Percentiles rank a stretch among this genome's conserved stretches.
phyloP scores from a whole-genome alignment of 37 sponge, comb jelly and placozoan species.

The Ephydatia muelleri region DNA sequence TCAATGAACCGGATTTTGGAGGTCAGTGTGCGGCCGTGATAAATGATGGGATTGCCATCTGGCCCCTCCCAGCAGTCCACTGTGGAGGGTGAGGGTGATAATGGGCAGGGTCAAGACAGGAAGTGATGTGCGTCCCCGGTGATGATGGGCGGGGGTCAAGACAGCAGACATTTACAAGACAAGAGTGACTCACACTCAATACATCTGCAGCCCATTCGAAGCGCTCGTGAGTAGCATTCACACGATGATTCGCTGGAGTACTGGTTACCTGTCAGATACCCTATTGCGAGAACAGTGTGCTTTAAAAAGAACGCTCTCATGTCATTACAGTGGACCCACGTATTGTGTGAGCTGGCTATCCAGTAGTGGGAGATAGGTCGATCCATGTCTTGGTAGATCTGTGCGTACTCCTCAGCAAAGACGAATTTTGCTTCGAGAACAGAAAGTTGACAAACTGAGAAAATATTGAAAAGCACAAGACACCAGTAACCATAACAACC shows the following conservation, averaged over 20 bases:
- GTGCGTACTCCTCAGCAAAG: conserved; percentile 58
- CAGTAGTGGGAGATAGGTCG: conserved; percentile 93
- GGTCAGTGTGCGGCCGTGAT: conserved; percentile 89
- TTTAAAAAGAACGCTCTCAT: not conserved
- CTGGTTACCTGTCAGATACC: conserved; percentile 97
- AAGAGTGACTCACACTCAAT: conserved; percentile 81
- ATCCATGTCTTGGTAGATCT: conserved; percentile 88
- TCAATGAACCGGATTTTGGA: conserved; percentile 92
- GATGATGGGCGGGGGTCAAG: no score
- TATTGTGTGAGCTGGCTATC: conserved; percentile 98
- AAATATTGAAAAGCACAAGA: not conserved
- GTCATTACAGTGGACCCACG: conserved; percentile 32
- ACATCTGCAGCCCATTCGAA: conserved; percentile 90
- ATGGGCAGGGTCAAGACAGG: no score
- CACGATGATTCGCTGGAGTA: conserved; percentile 88
- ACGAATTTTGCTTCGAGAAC: conserved; percentile 87
- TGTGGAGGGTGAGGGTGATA: conserved; percentile 15
- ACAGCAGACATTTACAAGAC: not conserved
- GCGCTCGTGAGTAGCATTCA: conserved; percentile 86
- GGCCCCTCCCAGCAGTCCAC: conserved; percentile 97
- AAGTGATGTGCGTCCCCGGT: no score
- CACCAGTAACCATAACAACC: not conserved
- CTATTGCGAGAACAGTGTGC: conserved; percentile 34
- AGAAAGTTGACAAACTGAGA: conserved; percentile 91
- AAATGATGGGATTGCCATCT: conserved; percentile 90